Evolutionary conservation across 2,797 vertebrate species (phyloP).

Genomic region (Gastrophryne carolinensis): DNA sequence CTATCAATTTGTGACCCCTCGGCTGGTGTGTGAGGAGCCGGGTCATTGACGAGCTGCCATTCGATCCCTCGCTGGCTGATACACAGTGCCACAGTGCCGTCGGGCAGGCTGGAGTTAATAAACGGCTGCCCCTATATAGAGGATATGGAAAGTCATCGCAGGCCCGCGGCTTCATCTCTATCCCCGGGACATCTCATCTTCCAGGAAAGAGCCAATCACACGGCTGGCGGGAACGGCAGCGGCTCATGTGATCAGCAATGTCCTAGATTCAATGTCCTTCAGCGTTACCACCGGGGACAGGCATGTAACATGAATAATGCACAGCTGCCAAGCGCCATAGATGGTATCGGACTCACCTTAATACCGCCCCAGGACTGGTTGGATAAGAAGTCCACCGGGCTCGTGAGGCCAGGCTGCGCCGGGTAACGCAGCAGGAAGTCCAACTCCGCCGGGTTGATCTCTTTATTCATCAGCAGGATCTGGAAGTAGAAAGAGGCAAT

Average conservation of each 20-base stretch:
- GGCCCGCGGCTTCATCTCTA: not conserved
- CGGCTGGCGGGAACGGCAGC: not conserved
- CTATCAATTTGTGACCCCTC: no score
- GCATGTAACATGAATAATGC: not conserved
- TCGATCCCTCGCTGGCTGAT: no score
- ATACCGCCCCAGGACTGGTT: conserved; percentile 88
- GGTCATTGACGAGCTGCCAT: no score
- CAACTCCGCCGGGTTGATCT: conserved; percentile 78
- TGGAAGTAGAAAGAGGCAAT: conserved; percentile 57
- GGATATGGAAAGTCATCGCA: not conserved
- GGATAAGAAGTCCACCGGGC: conserved; percentile 91
- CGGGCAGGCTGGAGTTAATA: not conserved
- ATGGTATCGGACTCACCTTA: conserved; percentile 76
- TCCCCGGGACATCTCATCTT: conserved; percentile 1
- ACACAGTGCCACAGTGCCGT: no score
- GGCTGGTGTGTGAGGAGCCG: no score
- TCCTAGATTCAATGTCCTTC: not conserved
- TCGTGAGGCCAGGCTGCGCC: conserved; percentile 72
- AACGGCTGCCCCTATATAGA: not conserved
- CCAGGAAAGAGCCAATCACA: not conserved
- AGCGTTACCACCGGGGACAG: not conserved
- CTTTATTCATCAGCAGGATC: conserved; percentile 87
- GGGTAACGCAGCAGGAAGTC: conserved; percentile 91
- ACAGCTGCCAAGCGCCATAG: not conserved
- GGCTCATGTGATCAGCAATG: not conserved